phyloP scores from a whole-genome alignment of 2,113 vertebrate species.

The Ceyx margarethae region DNA sequence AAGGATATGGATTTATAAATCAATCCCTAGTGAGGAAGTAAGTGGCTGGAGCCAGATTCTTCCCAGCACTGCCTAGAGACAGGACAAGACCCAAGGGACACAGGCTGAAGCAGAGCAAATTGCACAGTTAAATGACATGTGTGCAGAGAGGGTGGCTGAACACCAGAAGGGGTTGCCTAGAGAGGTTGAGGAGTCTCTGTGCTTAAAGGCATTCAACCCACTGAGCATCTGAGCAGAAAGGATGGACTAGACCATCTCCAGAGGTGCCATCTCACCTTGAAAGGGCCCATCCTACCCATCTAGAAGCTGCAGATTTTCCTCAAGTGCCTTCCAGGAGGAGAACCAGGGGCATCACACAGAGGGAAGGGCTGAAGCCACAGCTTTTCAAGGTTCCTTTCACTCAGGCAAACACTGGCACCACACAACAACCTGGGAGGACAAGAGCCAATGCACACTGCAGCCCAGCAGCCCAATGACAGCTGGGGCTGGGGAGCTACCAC shows the following conservation, averaged over 20 bases:
- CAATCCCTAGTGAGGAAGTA: background rate
- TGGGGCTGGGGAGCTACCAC: accelerated
- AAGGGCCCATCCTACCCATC: background rate
- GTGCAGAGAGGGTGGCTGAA: background rate
- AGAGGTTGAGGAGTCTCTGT: background rate
- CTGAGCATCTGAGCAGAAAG: background rate
- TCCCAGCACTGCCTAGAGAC: background rate
- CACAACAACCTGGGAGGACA: background rate
- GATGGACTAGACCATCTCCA: background rate
- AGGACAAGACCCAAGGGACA: background rate
- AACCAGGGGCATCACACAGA: background rate
- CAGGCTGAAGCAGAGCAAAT: background rate
- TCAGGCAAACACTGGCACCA: background rate
- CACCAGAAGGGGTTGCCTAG: too few relatives aligned
- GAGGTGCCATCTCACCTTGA: background rate
- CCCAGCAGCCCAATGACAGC: background rate
- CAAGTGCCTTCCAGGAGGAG: background rate
- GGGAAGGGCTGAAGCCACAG: background rate
- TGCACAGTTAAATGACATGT: background rate
- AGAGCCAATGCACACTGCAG: background rate
- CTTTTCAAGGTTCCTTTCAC: background rate
- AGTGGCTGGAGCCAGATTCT: background rate
- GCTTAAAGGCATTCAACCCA: background rate
- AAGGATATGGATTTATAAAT: background rate
- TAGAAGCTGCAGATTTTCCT: background rate